Evolutionary conservation across 2,888 invertebrate species (phyloP), one percentile per base, ranked within the genome.

Genomic region (Campoplex nolae): DNA sequence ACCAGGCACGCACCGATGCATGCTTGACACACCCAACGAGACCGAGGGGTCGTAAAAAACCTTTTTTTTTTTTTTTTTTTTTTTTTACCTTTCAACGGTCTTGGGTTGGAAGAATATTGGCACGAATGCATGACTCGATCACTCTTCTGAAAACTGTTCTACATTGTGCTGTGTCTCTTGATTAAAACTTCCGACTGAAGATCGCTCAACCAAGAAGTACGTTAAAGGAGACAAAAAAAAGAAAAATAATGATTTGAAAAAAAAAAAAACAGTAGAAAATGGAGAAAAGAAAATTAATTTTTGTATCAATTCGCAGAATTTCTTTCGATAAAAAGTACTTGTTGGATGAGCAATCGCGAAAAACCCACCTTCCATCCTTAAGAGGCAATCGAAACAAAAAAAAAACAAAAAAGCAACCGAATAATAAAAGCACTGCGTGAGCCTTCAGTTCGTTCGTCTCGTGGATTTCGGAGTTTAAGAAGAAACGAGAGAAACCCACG

Each of bases 371-470:
- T 91, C 92, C 91, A 92, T 88, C 92, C 93, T 85, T 86, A 89
- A 84, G 85, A 89, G 87, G 78, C 73, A 79, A 85, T 77, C 79
- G 75, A 80, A 75, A 74, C 9, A 82, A 77, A 56, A 38, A 76
- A 77, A 70, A 71, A 80, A 23, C 56, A 62, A 81, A 83, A 85
- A 62, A 62, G 67, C 65, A 73, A 77, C 56, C 51, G 84, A 89
- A 90, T 88, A 85, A 86, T 89, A 90, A 91, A 93, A 91, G 94
- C 94, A 94, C 94, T 93, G 84, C 90, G 91, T 92, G 94, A 91
- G 94, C 94, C 93, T 94, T 94, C 94, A 93, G 90, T 89, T 94
- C 92, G 88, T 85, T 65, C 38, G 73, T 89, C 86, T 88, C 73
- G 78, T 77, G 70, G 65, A 11, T 71, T 48, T 68, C 68, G 38